Base-by-base conservation (phyloP, 1,140 invertebrate genomes). In the Rhagoletis zephyria region DNA sequence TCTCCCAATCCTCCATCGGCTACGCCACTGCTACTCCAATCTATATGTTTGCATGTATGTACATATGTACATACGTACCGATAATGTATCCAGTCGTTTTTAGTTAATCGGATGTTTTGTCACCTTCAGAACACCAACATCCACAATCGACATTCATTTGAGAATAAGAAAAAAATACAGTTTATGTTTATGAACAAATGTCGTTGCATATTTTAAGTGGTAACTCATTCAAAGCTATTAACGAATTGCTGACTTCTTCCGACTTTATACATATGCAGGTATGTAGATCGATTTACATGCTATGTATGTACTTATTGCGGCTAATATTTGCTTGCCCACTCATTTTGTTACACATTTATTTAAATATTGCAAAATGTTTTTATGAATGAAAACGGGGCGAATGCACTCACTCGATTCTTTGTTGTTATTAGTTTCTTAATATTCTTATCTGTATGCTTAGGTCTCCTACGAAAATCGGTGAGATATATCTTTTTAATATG, bases 381-480 rank as follows among this genome's bases (percentile, higher is more conserved):
- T 74, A 65, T 90, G 89, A 91, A 89, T 88, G 87, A 88, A 88
- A 89, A 87, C 56, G 89, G 90, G 90, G 91, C 91, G 89, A 91
- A 90, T 56, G 10, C 51, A 56, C 51, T 56, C 51, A 10, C 51
- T 56, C 5, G 51, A 56, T 10, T 56, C 2, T 56, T 56, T 56
- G 51, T 56, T 56, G 51, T 56, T 56, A 2, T 56, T 56, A 56
- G 51, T 56, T 56, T 56, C 10, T 30, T 30, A 30, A 30, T 56
- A 56, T 56, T 56, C 51, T 56, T 56, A 30, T 30, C 30, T 56
- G 51, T 30, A 1, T 3, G 51, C 2, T 56, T 56, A 7, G 51
- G 51, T 56, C 51, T 56, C 30, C 30, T 30, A 30, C 30, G 30
- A 30, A 30, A 30, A 30, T 30, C 30, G 30, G 0, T 30, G 30